Evolutionary conservation across 2,113 vertebrate genomes (phyloP).

Genomic region (Dinomys branickii): DNA sequence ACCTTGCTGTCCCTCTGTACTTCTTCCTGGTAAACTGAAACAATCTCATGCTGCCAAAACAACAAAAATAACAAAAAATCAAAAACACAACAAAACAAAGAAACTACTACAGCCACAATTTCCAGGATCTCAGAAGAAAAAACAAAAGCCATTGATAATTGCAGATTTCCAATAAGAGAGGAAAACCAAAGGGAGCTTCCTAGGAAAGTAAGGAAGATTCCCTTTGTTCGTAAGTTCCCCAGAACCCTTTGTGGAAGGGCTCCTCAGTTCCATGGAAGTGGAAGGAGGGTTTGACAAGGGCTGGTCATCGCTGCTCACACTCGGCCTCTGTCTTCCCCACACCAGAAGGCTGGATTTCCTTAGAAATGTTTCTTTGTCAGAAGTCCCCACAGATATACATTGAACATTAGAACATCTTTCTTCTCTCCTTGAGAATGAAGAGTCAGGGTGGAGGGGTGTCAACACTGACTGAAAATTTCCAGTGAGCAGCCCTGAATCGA

Average conservation of each 20-base stretch:
- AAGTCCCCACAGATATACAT: background rate
- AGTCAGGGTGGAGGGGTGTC: background rate
- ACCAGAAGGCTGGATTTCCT: background rate
- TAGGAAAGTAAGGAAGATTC: background rate
- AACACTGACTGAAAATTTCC: background rate
- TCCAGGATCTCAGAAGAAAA: constrained; percentile 70
- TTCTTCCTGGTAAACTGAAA: constrained; percentile 71
- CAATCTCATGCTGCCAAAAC: constrained; percentile 72
- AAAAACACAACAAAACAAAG: background rate
- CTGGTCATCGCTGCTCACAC: background rate
- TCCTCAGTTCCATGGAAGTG: background rate
- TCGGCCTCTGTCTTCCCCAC: background rate
- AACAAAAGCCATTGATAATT: constrained; percentile 62
- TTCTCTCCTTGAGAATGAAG: constrained; percentile 38
- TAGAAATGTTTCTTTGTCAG: constrained; percentile 1
- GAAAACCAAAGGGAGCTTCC: constrained; percentile 13
- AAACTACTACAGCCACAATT: constrained; percentile 19
- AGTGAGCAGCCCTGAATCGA: background rate
- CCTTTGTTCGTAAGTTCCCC: background rate
- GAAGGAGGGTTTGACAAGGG: background rate
- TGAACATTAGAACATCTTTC: constrained; percentile 31
- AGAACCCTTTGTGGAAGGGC: background rate
- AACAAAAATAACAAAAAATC: background rate
- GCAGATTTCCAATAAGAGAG: constrained; percentile 74
- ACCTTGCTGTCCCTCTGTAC: background rate